phyloP scores from a whole-genome alignment of 1,140 invertebrate species.

The Pseudomyrmex dendroicus region DNA sequence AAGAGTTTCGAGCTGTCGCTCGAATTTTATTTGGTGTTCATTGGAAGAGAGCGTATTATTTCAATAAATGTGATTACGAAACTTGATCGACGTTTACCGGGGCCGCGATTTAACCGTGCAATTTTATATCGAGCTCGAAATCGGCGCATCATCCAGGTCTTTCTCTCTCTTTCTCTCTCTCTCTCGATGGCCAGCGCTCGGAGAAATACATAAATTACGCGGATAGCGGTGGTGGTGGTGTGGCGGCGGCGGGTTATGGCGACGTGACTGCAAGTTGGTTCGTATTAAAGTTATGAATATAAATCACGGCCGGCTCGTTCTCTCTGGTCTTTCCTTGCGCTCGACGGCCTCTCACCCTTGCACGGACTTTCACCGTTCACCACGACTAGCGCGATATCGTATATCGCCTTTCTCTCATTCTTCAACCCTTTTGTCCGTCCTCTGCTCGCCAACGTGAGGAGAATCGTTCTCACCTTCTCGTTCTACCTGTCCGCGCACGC shows the following conservation, averaged over 20 bases:
- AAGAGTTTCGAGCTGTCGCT: conserved; percentile 2
- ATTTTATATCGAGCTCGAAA: conserved; percentile 54
- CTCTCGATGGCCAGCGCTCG: conserved; percentile 58
- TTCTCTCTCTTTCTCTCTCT: too few species aligned
- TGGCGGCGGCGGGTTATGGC: conserved; percentile 58
- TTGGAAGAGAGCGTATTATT: conserved; percentile 12
- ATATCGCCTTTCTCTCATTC: conserved; percentile 24
- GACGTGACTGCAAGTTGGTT: conserved; percentile 79
- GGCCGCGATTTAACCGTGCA: conserved; percentile 10
- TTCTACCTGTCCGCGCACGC: conserved; percentile 23
- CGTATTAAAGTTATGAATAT: conserved; percentile 83
- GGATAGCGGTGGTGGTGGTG: conserved; percentile 35
- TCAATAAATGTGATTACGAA: conserved; percentile 48
- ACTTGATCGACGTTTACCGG: conserved; percentile 3
- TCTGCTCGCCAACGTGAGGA: conserved; percentile 1
- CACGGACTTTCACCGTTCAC: conserved; percentile 16
- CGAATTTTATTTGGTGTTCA: conserved; percentile 17
- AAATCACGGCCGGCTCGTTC: conserved; percentile 76
- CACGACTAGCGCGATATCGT: conserved; percentile 41
- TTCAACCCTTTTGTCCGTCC: neutral
- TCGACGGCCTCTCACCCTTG: conserved; percentile 46
- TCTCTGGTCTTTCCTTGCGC: conserved; percentile 63
- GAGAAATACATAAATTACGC: conserved; percentile 77
- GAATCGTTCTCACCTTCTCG: neutral
- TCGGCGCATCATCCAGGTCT: conserved; percentile 18